Percentiles rank a stretch among this genome's conserved stretches.
phyloP scores from a whole-genome alignment of 2,113 vertebrate species.

The Hemibagrus wyckioides region DNA sequence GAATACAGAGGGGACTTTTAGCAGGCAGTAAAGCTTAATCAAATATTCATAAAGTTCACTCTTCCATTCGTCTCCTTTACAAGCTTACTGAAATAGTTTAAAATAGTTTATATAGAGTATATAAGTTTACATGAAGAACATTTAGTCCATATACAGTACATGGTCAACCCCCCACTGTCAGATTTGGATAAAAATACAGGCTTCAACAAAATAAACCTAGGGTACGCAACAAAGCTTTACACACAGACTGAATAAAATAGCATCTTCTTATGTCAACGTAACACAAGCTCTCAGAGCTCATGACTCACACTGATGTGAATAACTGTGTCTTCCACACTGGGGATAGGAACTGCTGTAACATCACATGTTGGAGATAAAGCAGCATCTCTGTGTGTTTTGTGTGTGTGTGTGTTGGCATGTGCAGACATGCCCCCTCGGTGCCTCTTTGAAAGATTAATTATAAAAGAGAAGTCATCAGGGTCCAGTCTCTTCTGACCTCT shows the following conservation, averaged over 20 bases:
- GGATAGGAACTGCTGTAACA: background rate
- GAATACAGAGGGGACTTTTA: background rate
- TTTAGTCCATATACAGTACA: background rate
- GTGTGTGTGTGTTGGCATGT: slow-evolving; percentile 10
- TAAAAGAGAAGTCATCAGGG: slow-evolving; percentile 48
- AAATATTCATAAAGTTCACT: background rate
- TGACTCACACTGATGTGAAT: slow-evolving; percentile 5
- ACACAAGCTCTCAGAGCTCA: slow-evolving; percentile 2
- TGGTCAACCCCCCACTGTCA: background rate
- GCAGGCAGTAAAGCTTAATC: background rate
- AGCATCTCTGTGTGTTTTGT: slow-evolving; percentile 28
- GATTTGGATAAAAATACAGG: background rate
- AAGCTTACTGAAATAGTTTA: background rate
- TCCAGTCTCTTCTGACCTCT: slow-evolving; percentile 56
- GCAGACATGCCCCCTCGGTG: slow-evolving; percentile 33
- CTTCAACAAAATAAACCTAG: background rate
- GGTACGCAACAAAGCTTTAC: background rate
- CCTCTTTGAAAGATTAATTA: slow-evolving; percentile 59
- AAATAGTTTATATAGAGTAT: background rate
- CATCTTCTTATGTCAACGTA: background rate
- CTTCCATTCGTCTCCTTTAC: background rate
- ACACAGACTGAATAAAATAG: slow-evolving; percentile 1
- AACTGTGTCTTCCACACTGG: background rate
- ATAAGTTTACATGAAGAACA: background rate
- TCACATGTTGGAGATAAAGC: slow-evolving; percentile 18